A percentile compares a stretch with the other conserved stretches of the same genome.
phyloP scores from a whole-genome alignment of 1,140 invertebrate genomes.

The Calosoma granatense region DNA sequence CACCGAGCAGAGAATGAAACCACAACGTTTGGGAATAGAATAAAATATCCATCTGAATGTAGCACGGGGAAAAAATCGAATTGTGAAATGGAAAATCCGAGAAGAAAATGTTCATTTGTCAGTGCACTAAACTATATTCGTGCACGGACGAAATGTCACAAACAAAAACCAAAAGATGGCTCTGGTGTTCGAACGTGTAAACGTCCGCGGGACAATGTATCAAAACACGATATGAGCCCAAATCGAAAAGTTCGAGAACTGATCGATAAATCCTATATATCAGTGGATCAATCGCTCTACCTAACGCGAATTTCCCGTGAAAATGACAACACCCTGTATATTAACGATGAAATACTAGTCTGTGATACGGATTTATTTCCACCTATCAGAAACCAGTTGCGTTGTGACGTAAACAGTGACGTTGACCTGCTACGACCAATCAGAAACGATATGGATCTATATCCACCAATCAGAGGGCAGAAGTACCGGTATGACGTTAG shows the following conservation, averaged over 20 bases:
- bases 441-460: no score
- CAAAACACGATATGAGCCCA: background rate
- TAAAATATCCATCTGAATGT: no score
- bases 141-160: background rate
- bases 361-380: background rate
- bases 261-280: background rate
- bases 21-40: no score
- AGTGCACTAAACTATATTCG: background rate
- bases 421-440: no score
- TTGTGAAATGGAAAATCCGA: background rate
- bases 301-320: background rate
- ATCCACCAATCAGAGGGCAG: no score
- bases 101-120: slow-evolving; percentile 1
- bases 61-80: background rate
- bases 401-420: no score
- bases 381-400: background rate
- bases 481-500: no score
- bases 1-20: no score
- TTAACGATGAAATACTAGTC: background rate
- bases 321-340: background rate
- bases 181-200: background rate
- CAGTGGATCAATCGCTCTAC: background rate
- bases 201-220: background rate
- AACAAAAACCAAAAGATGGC: slow-evolving; percentile 1
- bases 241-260: background rate